Conservation (phyloP, 2,113 vertebrate species). For the Apodemus sylvaticus region DNA sequence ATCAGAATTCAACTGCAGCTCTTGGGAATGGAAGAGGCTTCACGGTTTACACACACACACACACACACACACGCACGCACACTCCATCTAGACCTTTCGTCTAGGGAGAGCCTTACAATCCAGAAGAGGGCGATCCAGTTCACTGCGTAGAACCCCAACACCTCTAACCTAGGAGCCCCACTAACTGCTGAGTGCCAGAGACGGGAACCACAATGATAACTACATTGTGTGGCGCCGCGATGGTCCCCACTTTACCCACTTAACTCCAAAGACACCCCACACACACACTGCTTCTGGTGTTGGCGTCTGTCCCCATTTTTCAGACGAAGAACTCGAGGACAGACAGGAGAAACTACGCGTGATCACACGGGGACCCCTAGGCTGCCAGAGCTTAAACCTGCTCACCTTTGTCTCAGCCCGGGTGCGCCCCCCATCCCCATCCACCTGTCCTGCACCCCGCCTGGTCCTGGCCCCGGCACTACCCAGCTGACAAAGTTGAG, state of each 20-base stretch:
- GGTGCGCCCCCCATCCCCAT: not conserved
- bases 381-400: not conserved
- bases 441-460: too few species aligned
- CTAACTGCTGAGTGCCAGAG: conserved; percentile 44
- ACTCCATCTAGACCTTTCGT: not conserved
- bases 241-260: not conserved
- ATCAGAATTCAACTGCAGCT: not conserved
- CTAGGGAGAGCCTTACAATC: not conserved
- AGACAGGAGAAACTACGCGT: not conserved
- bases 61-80: not conserved
- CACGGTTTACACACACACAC: not conserved
- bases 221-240: not conserved
- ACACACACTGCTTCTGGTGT: not conserved
- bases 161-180: not conserved
- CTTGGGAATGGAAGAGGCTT: conserved; percentile 20
- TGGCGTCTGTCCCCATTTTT: not conserved
- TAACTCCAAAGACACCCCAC: not conserved
- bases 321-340: conserved; percentile 18
- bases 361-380: not conserved
- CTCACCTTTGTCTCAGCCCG: not conserved
- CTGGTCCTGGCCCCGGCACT: not conserved
- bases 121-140: conserved; percentile 62
- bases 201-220: not conserved
- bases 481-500: conserved; percentile 37
- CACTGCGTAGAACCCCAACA: not conserved